phyloP scores from a whole-genome alignment of 2,797 vertebrate species.

The Scarus forsteni region DNA sequence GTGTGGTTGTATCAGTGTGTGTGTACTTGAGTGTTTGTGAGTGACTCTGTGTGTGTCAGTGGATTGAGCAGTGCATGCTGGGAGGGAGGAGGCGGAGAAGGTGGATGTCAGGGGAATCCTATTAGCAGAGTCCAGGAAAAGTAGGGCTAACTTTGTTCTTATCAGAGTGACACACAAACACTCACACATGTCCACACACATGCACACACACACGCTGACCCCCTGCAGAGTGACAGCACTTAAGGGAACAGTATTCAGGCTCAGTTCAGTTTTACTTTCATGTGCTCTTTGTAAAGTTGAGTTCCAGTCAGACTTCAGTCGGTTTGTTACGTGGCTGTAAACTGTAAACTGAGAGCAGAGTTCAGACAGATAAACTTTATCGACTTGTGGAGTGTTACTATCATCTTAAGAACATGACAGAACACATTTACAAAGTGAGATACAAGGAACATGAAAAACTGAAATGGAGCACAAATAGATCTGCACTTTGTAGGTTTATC shows the following conservation, averaged over 20 bases:
- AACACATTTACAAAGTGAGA: background rate
- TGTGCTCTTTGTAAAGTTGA: background rate
- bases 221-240: slow-evolving; percentile 5
- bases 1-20: slow-evolving; percentile 7
- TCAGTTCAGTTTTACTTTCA: background rate
- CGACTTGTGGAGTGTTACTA: background rate
- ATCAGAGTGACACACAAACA: slow-evolving; percentile 34
- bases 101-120: slow-evolving; percentile 72
- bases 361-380: background rate
- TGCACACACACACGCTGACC: background rate
- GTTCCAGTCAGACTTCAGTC: background rate
- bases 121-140: slow-evolving; percentile 81
- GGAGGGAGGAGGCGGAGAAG: slow-evolving; percentile 27
- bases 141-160: slow-evolving; percentile 75
- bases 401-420: background rate
- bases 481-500: no score
- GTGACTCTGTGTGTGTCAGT: slow-evolving; percentile 22
- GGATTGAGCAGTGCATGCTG: slow-evolving; percentile 57
- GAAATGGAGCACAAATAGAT: no score
- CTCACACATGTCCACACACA: background rate
- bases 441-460: no score
- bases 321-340: background rate
- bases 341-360: slow-evolving; percentile 11
- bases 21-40: slow-evolving; percentile 18
- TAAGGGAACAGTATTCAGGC: background rate